A percentile compares a stretch with the other conserved stretches of the same genome.
These are phyloP conservation scores for Melanotaenia maccullochi DNA, from an alignment of 2,797 vertebrate genomes.

Conservation along the genomic window DNA sequence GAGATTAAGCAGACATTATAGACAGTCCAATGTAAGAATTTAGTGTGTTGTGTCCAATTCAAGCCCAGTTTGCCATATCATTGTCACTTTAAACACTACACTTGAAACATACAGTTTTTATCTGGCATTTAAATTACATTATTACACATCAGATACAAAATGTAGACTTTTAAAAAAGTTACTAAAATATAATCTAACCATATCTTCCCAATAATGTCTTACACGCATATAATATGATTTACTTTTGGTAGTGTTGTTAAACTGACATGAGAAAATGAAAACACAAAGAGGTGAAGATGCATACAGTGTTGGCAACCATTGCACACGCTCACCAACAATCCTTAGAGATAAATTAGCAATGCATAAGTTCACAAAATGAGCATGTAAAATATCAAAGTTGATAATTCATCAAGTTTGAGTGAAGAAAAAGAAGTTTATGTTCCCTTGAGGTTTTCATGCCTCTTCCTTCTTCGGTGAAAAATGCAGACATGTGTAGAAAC, in stretches of 20 bases:
- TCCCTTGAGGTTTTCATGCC: slow-evolving; percentile 7
- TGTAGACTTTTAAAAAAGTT: slow-evolving; percentile 76
- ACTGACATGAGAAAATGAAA: slow-evolving; percentile 34
- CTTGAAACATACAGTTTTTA: slow-evolving; percentile 51
- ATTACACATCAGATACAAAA: slow-evolving; percentile 76
- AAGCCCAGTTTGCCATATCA: slow-evolving; percentile 22
- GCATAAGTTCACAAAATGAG: slow-evolving; percentile 8
- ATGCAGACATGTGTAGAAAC: slow-evolving; percentile 7
- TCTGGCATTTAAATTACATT: slow-evolving; percentile 65
- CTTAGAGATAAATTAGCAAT: slow-evolving; percentile 18
- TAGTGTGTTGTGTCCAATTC: slow-evolving; percentile 41
- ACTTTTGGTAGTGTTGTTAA: slow-evolving; percentile 57
- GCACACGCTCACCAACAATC: background rate
- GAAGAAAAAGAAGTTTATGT: background rate
- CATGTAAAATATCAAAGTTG: background rate
- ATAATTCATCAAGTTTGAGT: background rate
- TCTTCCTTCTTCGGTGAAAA: background rate
- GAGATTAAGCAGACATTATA: slow-evolving; percentile 66
- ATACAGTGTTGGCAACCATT: slow-evolving; percentile 18
- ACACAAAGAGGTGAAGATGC: slow-evolving; percentile 25
- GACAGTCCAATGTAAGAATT: slow-evolving; percentile 46
- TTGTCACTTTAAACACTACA: slow-evolving; percentile 30
- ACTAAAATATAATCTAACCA: slow-evolving; percentile 75
- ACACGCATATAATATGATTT: slow-evolving; percentile 39
- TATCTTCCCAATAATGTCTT: slow-evolving; percentile 47